Base-by-base conservation (phyloP, 2,888 invertebrate genomes). In the Pseudoips prasinana region DNA sequence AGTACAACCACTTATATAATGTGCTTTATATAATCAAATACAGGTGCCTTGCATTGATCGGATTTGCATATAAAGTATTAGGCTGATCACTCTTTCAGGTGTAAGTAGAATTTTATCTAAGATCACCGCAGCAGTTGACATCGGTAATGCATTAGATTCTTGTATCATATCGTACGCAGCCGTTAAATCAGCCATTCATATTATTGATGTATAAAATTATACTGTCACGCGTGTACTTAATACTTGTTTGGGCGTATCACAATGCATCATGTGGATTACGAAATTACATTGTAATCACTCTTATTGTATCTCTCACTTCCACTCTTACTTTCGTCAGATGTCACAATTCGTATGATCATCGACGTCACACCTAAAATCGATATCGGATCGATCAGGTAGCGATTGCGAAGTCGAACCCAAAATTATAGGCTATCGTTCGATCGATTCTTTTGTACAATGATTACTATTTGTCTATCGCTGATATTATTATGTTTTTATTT, bases 311-410 rank as follows among this genome's bases (percentile, higher is more conserved):
- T 71, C 52, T 58, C 45, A 45, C 33, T 56, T 49, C 53, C 48
- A 71, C 75, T 77, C 65, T 79, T 69, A 71, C 74, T 77, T 77
- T 78, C 74, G 69, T 66, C 68, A 68, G 52, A 50, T 68, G 68
- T 67, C 65, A 69, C 65, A 71, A 73, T 72, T 42, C 36, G 48
- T 58, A 62, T 65, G 64, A 70, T 71, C 68, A 69, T 72, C 65
- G 62, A 40, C 29, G 71, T 78, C 73, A 68, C 73, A 73, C 69
- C 71, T 72, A 58, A 48, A 67, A 60, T 60, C 64, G 61, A 63
- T 73, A 78, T 77, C 74, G 58, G 65, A 67, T 71, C 51, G 61
- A 73, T 74, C 61, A 54, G 61, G 64, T 60, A 65, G 60, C 60
- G 55, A 58, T 63, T 65, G 61, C 53, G 40, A 60, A 66, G 38